A percentile compares a stretch with the other conserved stretches of the same genome.
phyloP scores from a whole-genome alignment of 2,113 vertebrate species.

The Abramis brama region DNA sequence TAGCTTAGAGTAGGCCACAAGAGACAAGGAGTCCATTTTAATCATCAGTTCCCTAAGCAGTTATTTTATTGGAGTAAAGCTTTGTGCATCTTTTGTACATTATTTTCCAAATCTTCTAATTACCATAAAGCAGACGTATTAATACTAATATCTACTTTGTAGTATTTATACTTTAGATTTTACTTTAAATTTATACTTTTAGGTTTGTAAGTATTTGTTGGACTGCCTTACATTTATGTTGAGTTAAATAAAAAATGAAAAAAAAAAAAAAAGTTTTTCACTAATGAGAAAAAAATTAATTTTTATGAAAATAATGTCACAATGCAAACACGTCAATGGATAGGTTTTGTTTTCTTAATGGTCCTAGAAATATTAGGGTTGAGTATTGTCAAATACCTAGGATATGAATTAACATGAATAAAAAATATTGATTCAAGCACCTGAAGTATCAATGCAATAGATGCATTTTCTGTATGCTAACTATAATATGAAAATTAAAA shows the following conservation, averaged over 20 bases:
- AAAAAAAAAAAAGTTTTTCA: not conserved
- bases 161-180: not conserved
- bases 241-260: not conserved
- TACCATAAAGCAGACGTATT: not conserved
- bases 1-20: constrained; percentile 1
- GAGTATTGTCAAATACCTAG: not conserved
- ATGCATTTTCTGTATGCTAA: not conserved
- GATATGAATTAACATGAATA: not conserved
- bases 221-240: not conserved
- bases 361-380: not conserved
- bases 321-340: not conserved
- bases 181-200: not conserved
- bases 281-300: not conserved
- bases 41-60: not conserved
- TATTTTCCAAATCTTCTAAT: not conserved
- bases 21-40: not conserved
- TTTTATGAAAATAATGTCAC: not conserved
- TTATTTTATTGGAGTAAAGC: not conserved
- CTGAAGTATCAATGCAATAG: not conserved
- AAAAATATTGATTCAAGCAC: not conserved
- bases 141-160: not conserved
- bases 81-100: not conserved
- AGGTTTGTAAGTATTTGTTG: not conserved
- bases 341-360: not conserved
- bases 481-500: not conserved